Evolutionary conservation across 2,888 invertebrate species (phyloP), one percentile per base, ranked within the genome.

Genomic region (Bombylius major): DNA sequence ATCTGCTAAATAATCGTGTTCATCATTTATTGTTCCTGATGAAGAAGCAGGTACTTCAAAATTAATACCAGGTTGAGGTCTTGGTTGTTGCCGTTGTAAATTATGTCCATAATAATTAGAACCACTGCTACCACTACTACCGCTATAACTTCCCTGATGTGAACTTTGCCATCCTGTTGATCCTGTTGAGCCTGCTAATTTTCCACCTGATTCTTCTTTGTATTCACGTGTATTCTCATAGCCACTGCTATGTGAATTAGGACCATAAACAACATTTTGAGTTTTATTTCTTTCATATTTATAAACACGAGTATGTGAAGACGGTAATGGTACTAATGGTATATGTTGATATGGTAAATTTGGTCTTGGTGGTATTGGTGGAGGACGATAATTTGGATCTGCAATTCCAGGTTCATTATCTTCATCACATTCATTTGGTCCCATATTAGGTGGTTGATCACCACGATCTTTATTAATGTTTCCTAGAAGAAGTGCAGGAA

Each of bases 401-500:
- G 65, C 69, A 8, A 72, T 59, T 1, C 69, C 69, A 0, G 72
- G 70, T 50, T 73, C 73, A 14, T 68, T 65, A 1, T 65, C 65
- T 6, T 69, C 69, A n/a, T 65, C 61, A 5, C 65, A 63, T 45
- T 73, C 72, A 42, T 42, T 42, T 36, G 34, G 34, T 13, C 69
- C 69, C 47, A 66, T 70, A 58, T 72, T 66, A 0, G 75, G 73
- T 2, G 73, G 74, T 52, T 74, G 75, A 62, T 74, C 73, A 0
- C 73, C 73, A 13, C 73, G 70, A 61, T 71, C 70, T 55, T 66
- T 68, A 7, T 70, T 70, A 53, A 71, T 66, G 1, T 61, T 60
- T 0, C 63, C 61, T n/a, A 64, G 65, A 14, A 57, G 59, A 13
- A 60, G 58, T 49, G 64, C 44, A 42, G 8, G 11, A 42, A 4